Percentiles rank a stretch among this genome's conserved stretches.
These are phyloP conservation scores for Lasioglossum lativentre DNA, from an alignment of 2,888 invertebrate species.

Conservation along the genomic window DNA sequence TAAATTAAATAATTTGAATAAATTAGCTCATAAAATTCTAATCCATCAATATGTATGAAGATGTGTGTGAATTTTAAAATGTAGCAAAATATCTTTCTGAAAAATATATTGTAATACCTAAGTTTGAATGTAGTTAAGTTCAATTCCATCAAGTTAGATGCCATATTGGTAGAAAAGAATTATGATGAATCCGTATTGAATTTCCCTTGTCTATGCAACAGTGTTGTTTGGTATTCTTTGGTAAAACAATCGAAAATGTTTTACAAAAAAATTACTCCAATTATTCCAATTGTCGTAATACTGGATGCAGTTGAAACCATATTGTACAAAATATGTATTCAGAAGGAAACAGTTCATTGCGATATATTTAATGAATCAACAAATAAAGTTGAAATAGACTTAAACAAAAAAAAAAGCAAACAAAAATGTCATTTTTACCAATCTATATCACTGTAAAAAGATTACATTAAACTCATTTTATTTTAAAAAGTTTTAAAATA, in stretches of 20 bases:
- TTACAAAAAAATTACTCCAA: conserved; percentile 55
- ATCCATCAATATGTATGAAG: conserved; percentile 55
- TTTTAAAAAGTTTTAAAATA: conserved; percentile 43
- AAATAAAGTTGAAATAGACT: conserved; percentile 19
- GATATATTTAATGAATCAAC: conserved; percentile 41
- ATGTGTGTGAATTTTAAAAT: conserved; percentile 51
- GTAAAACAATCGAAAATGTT: conserved; percentile 59
- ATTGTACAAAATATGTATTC: conserved; percentile 50
- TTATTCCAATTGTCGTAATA: conserved; percentile 40
- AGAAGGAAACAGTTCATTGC: conserved; percentile 47
- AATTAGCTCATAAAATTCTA: conserved; percentile 55
- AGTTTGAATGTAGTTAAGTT: conserved; percentile 55
- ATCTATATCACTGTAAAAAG: conserved; percentile 46
- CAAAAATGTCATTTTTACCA: conserved; percentile 26
- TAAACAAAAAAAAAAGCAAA: conserved; percentile 17
- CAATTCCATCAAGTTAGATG: conserved; percentile 64
- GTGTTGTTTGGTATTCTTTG: conserved; percentile 59
- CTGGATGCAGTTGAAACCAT: conserved; percentile 53
- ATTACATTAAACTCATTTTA: conserved; percentile 42
- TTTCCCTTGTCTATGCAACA: conserved; percentile 41
- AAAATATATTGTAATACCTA: conserved; percentile 60
- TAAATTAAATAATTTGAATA: conserved; percentile 56
- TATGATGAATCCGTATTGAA: conserved; percentile 50
- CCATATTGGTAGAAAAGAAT: conserved; percentile 58
- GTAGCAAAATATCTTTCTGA: conserved; percentile 65